Evolutionary conservation across 2,888 invertebrate genomes (phyloP), one percentile per base, ranked within the genome.

Genomic region (Protula sp.): DNA sequence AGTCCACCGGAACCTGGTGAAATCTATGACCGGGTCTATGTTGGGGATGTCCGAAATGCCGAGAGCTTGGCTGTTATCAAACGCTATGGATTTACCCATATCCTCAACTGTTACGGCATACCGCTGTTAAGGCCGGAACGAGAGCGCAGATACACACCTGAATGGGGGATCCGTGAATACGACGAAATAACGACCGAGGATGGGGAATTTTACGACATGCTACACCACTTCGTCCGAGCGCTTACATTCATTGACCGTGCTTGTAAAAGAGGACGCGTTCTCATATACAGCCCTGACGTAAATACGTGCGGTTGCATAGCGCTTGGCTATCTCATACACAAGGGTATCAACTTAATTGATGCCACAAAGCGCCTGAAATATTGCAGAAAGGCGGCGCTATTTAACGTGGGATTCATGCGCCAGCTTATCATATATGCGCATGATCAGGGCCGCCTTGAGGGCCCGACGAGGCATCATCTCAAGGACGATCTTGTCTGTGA

Each of bases 341-440:
- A 53, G 22, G 56, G 57, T 5, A 27, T 22, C 2, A 3, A 51
- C 2, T 24, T 60, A 24, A 19, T 60, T 14, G 28, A 56, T 19
- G 60, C 60, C 19, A 29, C 56, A 22, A 56, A 47, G 56, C n/a
- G 24, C 3, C 48, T 60, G 29, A 60, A 60, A 38, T 27, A 56
- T 22, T 26, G 22, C 14, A 27, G 60, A 27, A 55, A 55, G 38
- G 55, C 28, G 26, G 59, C 52, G 1, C 29, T 59, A 55, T 55
- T 59, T 22, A 59, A 59, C 38, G 30, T 50, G 28, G 59, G 59
- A 19, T 59, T 59, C 55, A 59, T 59, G 59, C 9, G 30, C 4
- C 59, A 59, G 38, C 14, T 59, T 27, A 54, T 31, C 2, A 26
- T 29, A 38, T 59, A 50, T 50, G 59, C 59, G 19, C 30, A 51